Base-by-base conservation (phyloP, 2,888 invertebrate genomes). In the Folsomia manolachei region DNA sequence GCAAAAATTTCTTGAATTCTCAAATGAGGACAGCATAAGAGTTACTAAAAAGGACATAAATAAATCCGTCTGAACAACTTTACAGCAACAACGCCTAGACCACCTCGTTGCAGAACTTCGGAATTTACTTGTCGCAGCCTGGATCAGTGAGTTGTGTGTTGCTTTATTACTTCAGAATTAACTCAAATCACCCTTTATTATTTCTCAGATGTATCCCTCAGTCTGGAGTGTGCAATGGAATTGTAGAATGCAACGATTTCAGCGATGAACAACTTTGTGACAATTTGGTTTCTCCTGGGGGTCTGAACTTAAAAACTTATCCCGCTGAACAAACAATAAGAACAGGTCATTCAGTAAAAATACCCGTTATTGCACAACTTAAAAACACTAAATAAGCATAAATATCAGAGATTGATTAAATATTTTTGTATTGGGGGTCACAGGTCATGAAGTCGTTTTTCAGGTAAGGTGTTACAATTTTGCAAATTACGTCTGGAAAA, bases 361-460 rank as follows among this genome's bases (percentile, higher is more conserved):
- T 51, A 52, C 21, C 51, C 11, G 11, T 25, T 23, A 66, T 25
- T 52, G 52, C 56, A 21, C 27, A 2, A 39, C 19, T 25, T 66
- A 56, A 52, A 63, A 21, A 24, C 53, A 63, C n/a, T n/a, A n/a
- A n/a, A n/a, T n/a, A n/a, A n/a, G n/a, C n/a, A n/a, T n/a, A 9
- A 14, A 39, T 39, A 4, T 39, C 4, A 39, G 39, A 14, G 7
- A 39, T 7, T 25, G 39, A 14, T 39, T 39, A 39, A 39, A 39
- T 14, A 27, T 27, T 65, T 65, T 65, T 27, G 23, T 14, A 24
- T 69, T 27, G 7, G 11, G 9, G 70, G 19, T 18, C 25, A 70
- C 77, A 94, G 96, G 93, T 84, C 90, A 92, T 60, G 95, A 95
- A 84, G 95, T 95, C 53, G 93, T 95, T 51, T 93, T 96, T n/a